A percentile compares a stretch with the other conserved stretches of the same genome.
These are phyloP conservation scores for Amblyopsis rosae DNA, from an alignment of 2,113 vertebrate genomes.

Conservation along the genomic window DNA sequence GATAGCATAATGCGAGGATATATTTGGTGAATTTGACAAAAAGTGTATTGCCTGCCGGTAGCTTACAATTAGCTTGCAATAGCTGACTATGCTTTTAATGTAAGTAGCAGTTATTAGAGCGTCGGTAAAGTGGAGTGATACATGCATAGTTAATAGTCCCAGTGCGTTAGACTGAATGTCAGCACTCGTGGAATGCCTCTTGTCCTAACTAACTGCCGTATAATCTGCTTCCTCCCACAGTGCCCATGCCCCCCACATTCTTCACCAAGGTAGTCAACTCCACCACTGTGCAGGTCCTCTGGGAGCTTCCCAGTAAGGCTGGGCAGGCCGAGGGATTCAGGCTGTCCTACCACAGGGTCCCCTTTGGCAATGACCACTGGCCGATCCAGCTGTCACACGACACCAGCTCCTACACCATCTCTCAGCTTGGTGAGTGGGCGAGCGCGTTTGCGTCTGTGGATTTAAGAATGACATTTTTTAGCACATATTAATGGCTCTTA, in stretches of 20 bases:
- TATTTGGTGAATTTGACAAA: no score
- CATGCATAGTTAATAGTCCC: no score
- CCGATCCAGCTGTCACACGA: conserved; percentile 64
- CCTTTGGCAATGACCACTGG: conserved; percentile 60
- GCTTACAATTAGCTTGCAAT: no score
- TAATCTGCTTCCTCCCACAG: conserved; percentile 38
- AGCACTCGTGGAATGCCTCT: no score
- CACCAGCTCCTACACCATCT: conserved; percentile 67
- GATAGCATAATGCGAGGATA: no score
- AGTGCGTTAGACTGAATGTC: no score
- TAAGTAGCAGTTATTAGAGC: no score
- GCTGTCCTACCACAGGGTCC: conserved; percentile 74
- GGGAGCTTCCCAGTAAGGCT: conserved; percentile 71
- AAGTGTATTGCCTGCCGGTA: no score
- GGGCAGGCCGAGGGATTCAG: conserved; percentile 75
- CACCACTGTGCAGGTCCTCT: conserved; percentile 72
- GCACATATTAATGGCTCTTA: no score
- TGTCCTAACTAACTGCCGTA: no score
- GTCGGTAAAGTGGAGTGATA: no score
- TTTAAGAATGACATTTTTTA: not conserved
- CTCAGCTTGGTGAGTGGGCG: conserved; percentile 66
- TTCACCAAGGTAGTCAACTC: conserved; percentile 74
- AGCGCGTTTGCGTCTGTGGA: not conserved
- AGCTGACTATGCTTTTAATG: no score
- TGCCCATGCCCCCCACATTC: conserved; percentile 70